These are phyloP conservation scores for Sinonovacula constricta DNA, from an alignment of 1,140 invertebrate genomes.

Conservation along the genomic window DNA sequence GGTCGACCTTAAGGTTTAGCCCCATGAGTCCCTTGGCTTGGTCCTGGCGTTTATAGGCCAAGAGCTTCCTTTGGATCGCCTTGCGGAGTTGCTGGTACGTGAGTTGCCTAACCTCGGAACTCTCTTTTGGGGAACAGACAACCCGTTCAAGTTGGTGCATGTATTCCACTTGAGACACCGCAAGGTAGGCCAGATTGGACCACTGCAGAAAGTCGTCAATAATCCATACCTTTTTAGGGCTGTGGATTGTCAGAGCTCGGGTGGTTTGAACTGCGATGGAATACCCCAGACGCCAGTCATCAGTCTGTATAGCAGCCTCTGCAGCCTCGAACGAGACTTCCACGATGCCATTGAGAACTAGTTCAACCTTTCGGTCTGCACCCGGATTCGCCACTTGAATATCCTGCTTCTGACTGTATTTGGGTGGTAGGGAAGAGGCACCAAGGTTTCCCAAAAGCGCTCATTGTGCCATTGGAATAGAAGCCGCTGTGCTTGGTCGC, in stretches of 20 bases:
- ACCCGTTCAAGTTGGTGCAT: too few relatives aligned
- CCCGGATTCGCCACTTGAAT: slow-evolving; percentile 3
- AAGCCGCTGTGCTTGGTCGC: slow-evolving; percentile 10
- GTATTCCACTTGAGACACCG: too few relatives aligned
- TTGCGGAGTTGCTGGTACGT: background rate
- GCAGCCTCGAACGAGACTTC: slow-evolving; percentile 2
- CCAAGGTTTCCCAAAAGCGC: background rate
- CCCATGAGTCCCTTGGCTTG: background rate
- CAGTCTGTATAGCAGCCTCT: slow-evolving; percentile 1
- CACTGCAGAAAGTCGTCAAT: slow-evolving; percentile 40
- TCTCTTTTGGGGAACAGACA: too few relatives aligned
- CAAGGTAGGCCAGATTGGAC: slow-evolving; percentile 36
- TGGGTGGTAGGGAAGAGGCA: slow-evolving; percentile 32
- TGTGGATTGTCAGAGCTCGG: slow-evolving; percentile 34
- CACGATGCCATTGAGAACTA: slow-evolving; percentile 27
- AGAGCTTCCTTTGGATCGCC: too few relatives aligned
- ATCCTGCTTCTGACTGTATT: slow-evolving; percentile 13
- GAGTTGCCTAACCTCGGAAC: background rate
- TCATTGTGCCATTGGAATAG: slow-evolving; percentile 26
- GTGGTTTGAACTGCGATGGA: slow-evolving; percentile 5
- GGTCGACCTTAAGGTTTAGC: background rate
- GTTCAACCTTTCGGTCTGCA: background rate
- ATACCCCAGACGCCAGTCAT: slow-evolving; percentile 35
- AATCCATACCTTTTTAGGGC: slow-evolving; percentile 45
- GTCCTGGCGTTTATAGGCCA: too few relatives aligned